phyloP scores from a whole-genome alignment of 2,113 vertebrate species.

The Entelurus aequoreus region DNA sequence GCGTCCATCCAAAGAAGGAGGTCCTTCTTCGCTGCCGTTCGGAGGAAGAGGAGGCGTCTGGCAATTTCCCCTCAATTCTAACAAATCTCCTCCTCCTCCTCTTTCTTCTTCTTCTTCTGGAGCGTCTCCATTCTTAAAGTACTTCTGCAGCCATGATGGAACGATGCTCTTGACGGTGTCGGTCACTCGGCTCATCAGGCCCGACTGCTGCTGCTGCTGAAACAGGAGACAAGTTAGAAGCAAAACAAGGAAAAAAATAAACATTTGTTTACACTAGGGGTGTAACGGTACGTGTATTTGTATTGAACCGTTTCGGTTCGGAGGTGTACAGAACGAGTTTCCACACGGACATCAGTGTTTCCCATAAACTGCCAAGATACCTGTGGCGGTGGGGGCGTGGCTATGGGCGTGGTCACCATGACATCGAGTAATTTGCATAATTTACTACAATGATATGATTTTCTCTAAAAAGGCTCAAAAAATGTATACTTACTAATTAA shows the following conservation, averaged over 20 bases:
- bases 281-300: too few species aligned
- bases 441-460: too few species aligned
- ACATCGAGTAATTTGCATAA: too few species aligned
- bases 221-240: neutral
- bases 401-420: too few species aligned
- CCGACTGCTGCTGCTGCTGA: constrained; percentile 58
- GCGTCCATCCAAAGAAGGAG: constrained; percentile 71
- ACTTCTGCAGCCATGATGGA: constrained; percentile 91
- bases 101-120: constrained; percentile 48
- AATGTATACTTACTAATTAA: too few species aligned
- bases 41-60: constrained; percentile 65
- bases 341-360: too few species aligned
- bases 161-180: constrained; percentile 96
- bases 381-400: too few species aligned
- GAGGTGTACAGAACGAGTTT: too few species aligned
- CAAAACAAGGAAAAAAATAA: neutral
- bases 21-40: constrained; percentile 73
- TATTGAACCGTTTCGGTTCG: too few species aligned
- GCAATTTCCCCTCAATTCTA: constrained; percentile 52
- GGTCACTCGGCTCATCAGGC: constrained; percentile 90
- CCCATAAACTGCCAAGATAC: too few species aligned
- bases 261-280: too few species aligned
- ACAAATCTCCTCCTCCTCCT: constrained; percentile 22
- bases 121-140: constrained; percentile 85
- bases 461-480: too few species aligned